Conservation (phyloP, 1,140 invertebrate genomes). For the Calephelis virginiensis region DNA sequence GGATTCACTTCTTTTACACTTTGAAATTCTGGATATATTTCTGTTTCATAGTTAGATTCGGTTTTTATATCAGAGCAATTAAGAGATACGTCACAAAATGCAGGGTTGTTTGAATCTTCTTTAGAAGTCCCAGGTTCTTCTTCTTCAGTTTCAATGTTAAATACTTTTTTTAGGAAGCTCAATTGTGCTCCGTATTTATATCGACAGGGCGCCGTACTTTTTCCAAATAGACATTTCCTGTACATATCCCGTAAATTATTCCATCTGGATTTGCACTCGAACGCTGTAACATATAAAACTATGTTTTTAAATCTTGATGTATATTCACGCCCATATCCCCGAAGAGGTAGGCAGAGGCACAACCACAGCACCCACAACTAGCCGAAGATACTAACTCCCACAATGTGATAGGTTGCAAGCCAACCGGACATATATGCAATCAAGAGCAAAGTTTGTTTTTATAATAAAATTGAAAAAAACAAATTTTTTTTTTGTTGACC, state of each 20-base stretch:
- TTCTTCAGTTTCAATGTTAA: neutral
- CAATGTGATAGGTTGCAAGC: too few species aligned
- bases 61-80: neutral
- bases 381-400: too few species aligned
- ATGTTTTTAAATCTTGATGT: too few species aligned
- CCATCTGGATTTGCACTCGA: constrained; percentile 17
- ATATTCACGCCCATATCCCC: too few species aligned
- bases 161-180: constrained; percentile 5
- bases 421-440: neutral
- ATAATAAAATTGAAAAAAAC: neutral
- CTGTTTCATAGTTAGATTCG: neutral
- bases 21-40: neutral
- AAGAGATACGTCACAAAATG: neutral
- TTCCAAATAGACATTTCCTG: neutral
- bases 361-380: too few species aligned
- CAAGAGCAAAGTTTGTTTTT: neutral
- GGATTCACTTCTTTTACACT: constrained; percentile 1
- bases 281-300: neutral
- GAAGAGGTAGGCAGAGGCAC: too few species aligned
- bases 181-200: constrained; percentile 9
- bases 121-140: neutral
- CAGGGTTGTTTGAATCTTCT: neutral
- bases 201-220: neutral
- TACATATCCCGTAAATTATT: constrained; percentile 15
- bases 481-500: too few species aligned